Conservation (phyloP, 2,888 invertebrate genomes). For the Drosophila peninsularis region DNA sequence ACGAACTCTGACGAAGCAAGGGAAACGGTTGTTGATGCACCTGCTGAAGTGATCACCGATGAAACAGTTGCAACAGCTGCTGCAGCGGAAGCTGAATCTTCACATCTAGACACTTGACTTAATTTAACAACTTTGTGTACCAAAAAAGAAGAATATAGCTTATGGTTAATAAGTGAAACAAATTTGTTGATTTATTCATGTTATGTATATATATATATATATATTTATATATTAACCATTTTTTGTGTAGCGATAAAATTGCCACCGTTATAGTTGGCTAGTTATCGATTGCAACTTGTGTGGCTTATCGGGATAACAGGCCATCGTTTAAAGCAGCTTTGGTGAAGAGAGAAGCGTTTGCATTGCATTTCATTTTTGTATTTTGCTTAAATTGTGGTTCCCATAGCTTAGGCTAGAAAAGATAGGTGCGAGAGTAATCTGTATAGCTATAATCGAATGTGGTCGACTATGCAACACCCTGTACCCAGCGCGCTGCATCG, state of each 20-base stretch:
- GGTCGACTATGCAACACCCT: constrained; percentile 31
- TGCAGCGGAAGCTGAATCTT: neutral
- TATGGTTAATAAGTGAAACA: constrained; percentile 56
- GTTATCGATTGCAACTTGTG: constrained; percentile 37
- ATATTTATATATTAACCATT: constrained; percentile 55
- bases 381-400: constrained; percentile 28
- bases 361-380: constrained; percentile 26
- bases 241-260: constrained; percentile 49
- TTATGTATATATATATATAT: constrained; percentile 46
- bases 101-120: constrained; percentile 13
- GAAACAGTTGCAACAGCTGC: neutral
- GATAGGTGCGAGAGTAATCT: constrained; percentile 31
- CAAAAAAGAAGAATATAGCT: constrained; percentile 21
- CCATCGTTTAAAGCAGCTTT: constrained; percentile 70
- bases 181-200: constrained; percentile 59
- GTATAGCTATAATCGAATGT: constrained; percentile 14
- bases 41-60: neutral
- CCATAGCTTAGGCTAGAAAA: constrained; percentile 33
- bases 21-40: neutral
- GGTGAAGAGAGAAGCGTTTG: constrained; percentile 66
- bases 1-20: neutral
- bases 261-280: constrained; percentile 37
- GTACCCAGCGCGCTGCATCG: constrained; percentile 22
- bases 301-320: constrained; percentile 38
- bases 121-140: neutral